A percentile compares a stretch with the other conserved stretches of the same genome.
These are phyloP conservation scores for Erpornis zantholeuca DNA, from an alignment of 2,113 vertebrate species.

Conservation along the genomic window DNA sequence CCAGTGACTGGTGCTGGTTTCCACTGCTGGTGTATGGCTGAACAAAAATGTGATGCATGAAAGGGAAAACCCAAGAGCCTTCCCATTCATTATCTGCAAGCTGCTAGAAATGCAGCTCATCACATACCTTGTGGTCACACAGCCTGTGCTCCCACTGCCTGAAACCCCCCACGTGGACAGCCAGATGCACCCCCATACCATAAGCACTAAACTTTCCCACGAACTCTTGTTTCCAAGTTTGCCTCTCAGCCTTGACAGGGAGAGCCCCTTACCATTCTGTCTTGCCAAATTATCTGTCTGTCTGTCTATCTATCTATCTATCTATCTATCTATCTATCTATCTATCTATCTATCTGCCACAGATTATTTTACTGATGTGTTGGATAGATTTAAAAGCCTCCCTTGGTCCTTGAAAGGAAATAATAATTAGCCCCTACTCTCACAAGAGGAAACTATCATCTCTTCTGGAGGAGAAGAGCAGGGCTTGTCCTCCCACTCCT, in stretches of 20 bases:
- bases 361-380: background rate
- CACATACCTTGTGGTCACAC: background rate
- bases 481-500: background rate
- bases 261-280: background rate
- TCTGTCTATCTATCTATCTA: background rate
- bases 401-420: background rate
- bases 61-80: background rate
- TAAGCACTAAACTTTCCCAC: background rate
- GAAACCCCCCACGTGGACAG: background rate
- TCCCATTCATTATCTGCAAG: background rate
- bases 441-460: background rate
- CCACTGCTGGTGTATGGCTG: background rate
- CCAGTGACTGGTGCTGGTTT: background rate
- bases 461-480: background rate
- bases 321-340: background rate
- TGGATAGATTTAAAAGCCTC: background rate
- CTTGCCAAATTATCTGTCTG: background rate
- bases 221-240: background rate
- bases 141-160: background rate
- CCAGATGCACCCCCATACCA: background rate
- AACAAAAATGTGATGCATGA: background rate
- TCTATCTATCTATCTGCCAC: background rate
- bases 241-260: fast-evolving
- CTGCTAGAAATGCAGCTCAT: background rate
- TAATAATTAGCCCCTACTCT: conserved; percentile 9